Percentiles rank a stretch among this genome's conserved stretches.
These are phyloP conservation scores for Paradoxurus hermaphroditus DNA, from an alignment of 2,113 vertebrate species.

Conservation along the genomic window DNA sequence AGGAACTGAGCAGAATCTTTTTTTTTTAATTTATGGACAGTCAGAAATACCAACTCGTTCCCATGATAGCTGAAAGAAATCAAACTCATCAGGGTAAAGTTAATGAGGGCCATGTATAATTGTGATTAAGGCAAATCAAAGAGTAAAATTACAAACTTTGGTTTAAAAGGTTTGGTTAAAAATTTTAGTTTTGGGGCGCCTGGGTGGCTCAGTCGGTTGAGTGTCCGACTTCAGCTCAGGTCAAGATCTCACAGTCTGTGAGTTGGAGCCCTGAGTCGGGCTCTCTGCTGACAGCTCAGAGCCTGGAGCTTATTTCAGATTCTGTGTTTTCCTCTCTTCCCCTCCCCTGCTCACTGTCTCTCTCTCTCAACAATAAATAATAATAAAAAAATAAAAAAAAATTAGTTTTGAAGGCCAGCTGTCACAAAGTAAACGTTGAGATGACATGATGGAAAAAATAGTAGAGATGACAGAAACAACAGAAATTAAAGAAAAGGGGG, in stretches of 20 bases:
- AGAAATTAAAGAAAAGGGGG: neutral
- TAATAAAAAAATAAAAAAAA: too few relatives aligned
- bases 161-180: conserved; percentile 1
- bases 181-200: neutral
- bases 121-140: conserved; percentile 19
- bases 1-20: neutral
- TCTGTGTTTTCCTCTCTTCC: too few relatives aligned
- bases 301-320: too few relatives aligned
- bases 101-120: neutral
- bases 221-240: too few relatives aligned
- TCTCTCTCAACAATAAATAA: too few relatives aligned
- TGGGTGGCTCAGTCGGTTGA: too few relatives aligned
- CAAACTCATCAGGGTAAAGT: neutral
- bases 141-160: neutral
- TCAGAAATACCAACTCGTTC: neutral
- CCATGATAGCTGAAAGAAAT: neutral
- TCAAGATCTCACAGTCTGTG: too few relatives aligned
- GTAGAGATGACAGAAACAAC: neutral
- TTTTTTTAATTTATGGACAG: neutral
- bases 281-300: too few relatives aligned
- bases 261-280: too few relatives aligned
- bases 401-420: neutral
- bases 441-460: neutral
- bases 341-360: too few relatives aligned
- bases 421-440: neutral